These are phyloP conservation scores for Drosophila suzukii DNA, from an alignment of 1,140 invertebrate genomes.

Conservation along the genomic window DNA sequence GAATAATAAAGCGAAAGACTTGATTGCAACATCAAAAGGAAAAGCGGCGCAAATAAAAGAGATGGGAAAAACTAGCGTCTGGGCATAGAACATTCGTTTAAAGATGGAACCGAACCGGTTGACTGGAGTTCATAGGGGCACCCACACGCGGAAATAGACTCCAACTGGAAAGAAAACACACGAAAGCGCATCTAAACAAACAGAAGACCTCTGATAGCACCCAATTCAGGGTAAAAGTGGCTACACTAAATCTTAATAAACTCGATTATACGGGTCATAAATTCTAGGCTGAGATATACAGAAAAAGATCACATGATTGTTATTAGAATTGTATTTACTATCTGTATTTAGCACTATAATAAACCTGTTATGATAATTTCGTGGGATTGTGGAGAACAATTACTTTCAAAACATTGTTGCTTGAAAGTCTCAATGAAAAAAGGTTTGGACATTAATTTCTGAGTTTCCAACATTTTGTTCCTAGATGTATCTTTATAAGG, in stretches of 20 bases:
- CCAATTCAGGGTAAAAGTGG: constrained; percentile 23
- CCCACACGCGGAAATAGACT: constrained; percentile 37
- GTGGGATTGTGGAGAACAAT: not conserved
- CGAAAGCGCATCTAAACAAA: constrained; percentile 20
- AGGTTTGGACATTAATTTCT: not conserved
- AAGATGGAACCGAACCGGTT: constrained; percentile 46
- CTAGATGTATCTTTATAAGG: no score
- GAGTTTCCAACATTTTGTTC: no score
- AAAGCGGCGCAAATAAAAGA: constrained; percentile 42
- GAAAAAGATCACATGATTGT: constrained; percentile 15
- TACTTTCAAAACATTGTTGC: not conserved
- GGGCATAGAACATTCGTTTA: constrained; percentile 36
- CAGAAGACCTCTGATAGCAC: constrained; percentile 19
- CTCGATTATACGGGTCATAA: constrained; percentile 20
- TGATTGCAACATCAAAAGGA: constrained; percentile 69
- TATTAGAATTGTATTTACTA: not conserved
- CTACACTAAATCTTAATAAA: constrained; percentile 1
- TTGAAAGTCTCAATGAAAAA: not conserved
- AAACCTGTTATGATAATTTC: constrained; percentile 1
- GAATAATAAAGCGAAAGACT: constrained; percentile 46
- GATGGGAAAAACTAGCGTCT: constrained; percentile 32
- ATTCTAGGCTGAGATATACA: not conserved
- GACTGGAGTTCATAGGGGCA: constrained; percentile 58
- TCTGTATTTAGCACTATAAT: not conserved
- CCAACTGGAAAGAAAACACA: constrained; percentile 19